These are phyloP conservation scores for Heliothis peltigera DNA, from an alignment of 2,888 invertebrate genomes.

Conservation along the genomic window DNA sequence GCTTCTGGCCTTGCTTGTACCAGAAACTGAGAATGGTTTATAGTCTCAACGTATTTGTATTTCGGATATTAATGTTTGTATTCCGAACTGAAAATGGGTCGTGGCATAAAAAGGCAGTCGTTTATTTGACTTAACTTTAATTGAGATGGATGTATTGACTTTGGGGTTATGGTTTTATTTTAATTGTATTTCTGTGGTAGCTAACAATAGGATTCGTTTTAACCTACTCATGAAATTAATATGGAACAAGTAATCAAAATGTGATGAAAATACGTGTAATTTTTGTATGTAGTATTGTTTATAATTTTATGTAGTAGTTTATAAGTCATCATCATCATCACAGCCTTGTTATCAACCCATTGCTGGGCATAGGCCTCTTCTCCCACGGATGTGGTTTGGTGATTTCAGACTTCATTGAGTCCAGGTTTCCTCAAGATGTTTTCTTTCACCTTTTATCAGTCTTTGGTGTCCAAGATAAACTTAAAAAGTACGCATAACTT, in stretches of 20 bases:
- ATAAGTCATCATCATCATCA: too few species aligned
- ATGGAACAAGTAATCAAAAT: background rate
- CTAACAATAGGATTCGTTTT: background rate
- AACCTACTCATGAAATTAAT: background rate
- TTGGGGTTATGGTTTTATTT: constrained; percentile 30
- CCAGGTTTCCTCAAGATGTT: too few species aligned
- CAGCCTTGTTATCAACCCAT: too few species aligned
- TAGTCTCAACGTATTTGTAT: constrained; percentile 34
- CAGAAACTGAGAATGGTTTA: constrained; percentile 28
- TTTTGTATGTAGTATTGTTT: too few species aligned
- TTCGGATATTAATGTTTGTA: constrained; percentile 31
- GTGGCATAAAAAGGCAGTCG: constrained; percentile 34
- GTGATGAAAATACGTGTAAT: background rate
- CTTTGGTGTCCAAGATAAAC: too few species aligned
- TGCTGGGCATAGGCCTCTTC: too few species aligned
- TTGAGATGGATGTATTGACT: constrained; percentile 21
- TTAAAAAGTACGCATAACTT: too few species aligned
- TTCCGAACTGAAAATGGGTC: constrained; percentile 41
- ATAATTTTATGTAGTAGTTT: too few species aligned
- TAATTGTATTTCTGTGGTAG: background rate
- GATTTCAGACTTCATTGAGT: too few species aligned
- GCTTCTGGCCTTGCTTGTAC: constrained; percentile 46
- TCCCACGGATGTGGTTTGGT: too few species aligned
- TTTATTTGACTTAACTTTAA: constrained; percentile 49
- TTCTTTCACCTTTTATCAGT: too few species aligned